Base-by-base conservation (phyloP, 2,888 invertebrate genomes). In the Oscheius sp. region DNA sequence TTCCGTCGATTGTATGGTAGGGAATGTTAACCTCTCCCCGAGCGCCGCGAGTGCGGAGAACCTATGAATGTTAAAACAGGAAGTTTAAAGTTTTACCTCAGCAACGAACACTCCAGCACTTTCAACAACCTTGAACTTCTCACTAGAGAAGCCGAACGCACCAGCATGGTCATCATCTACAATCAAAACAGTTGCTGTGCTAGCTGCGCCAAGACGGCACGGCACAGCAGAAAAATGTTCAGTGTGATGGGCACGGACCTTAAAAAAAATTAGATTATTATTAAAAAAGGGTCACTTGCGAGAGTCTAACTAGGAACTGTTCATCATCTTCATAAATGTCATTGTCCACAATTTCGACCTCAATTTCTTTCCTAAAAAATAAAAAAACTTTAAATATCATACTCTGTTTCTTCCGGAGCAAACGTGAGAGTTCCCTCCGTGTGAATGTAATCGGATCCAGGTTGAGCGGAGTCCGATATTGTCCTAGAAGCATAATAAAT, bases 261-360 rank as follows among this genome's bases (percentile, higher is more conserved):
- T 33, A 22, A 57, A 61, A 9, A 28, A 22, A n/a, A 32, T 57
- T 57, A 14, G 22, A 17, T 38, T n/a, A 24, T 22, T 28, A 24
- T 26, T 17, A 24, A n/a, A 54, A 38, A 24, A 8, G 8, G n/a
- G 17, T 9, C 28, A 75, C 77, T 54, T 90, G 90, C 76, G 87
- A 88, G 57, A 90, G 86, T 38, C 93, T 91, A 66, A 96, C 91
- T 87, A 93, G 95, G 88, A 98, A 97, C 88, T 97, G 95, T 88
- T 98, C 98, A 87, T 98, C 98, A 86, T 96, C 95, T 87, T 98
- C 98, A 87, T 98, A 98, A 0, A 97, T 92, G 79, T 98, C 97
- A 86, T 98, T 97, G 86, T 98, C 98, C 77, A 98, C 94, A 41
- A 98, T 94, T 85, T 93, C 92, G 50, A 98, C 90, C 67, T 91